Percentiles rank a stretch among this genome's conserved stretches.
Conservation (phyloP, 1,140 invertebrate genomes). For the Hylyphantes graminicola region DNA sequence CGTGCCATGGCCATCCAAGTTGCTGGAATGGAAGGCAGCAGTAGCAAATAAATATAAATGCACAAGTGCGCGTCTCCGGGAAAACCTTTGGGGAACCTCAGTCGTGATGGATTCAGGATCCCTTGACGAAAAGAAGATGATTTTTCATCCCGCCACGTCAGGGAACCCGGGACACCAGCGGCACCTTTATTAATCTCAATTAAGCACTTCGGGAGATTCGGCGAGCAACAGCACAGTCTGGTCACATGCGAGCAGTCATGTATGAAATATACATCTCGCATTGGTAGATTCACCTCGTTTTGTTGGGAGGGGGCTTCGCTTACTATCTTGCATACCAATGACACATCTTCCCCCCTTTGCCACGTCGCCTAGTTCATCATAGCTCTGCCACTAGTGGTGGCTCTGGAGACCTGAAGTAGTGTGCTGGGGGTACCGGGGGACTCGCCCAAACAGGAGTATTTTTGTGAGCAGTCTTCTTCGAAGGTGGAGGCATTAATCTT, state of each 20-base stretch:
- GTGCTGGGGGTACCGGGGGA: slow-evolving; percentile 24
- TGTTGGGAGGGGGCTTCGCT: slow-evolving; percentile 24
- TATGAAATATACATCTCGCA: slow-evolving; percentile 61
- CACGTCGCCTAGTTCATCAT: slow-evolving; percentile 35
- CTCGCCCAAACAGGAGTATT: slow-evolving; percentile 42
- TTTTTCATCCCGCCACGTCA: slow-evolving; percentile 60
- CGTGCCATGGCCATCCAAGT: slow-evolving; percentile 47
- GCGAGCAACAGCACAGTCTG: slow-evolving; percentile 49
- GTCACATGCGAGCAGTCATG: slow-evolving; percentile 59
- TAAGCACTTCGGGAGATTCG: slow-evolving; percentile 40
- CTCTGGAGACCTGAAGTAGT: slow-evolving; percentile 33
- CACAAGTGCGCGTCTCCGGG: slow-evolving; percentile 53
- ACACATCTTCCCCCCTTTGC: slow-evolving; percentile 34
- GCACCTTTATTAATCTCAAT: slow-evolving; percentile 61
- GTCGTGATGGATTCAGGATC: slow-evolving; percentile 59
- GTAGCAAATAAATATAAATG: slow-evolving; percentile 61
- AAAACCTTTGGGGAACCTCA: slow-evolving; percentile 53
- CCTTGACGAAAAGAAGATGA: slow-evolving; percentile 60
- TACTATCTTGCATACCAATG: slow-evolving; percentile 59
- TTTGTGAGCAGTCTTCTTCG: slow-evolving; percentile 34
- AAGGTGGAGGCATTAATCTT: slow-evolving; percentile 41
- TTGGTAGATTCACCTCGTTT: slow-evolving; percentile 56
- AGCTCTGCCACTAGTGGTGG: slow-evolving; percentile 44
- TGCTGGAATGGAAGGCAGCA: slow-evolving; percentile 47
- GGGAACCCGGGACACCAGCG: slow-evolving; percentile 48